Conservation (phyloP, 2,888 invertebrate species). For the Stegana nigrithorax region DNA sequence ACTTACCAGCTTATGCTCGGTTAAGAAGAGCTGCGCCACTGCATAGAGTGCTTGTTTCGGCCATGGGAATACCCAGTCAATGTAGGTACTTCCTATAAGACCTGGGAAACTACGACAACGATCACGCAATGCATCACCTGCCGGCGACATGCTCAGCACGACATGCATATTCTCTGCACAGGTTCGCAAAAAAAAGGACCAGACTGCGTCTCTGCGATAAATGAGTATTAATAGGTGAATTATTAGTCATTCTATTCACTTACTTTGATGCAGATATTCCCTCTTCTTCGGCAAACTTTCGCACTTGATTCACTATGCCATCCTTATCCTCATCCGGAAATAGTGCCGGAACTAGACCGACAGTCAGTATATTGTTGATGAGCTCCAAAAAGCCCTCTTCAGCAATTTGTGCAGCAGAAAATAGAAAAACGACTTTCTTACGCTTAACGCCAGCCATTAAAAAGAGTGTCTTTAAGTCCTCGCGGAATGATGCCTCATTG, state of each 20-base stretch:
- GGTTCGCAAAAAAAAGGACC: slow-evolving; percentile 84
- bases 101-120: slow-evolving; percentile 93
- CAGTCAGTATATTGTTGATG: slow-evolving; percentile 91
- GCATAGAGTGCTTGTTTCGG: slow-evolving; percentile 88
- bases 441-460: slow-evolving; percentile 81
- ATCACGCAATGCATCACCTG: slow-evolving; percentile 83
- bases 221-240: background rate
- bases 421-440: slow-evolving; percentile 84
- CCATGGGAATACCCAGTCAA: slow-evolving; percentile 96
- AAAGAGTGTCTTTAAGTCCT: slow-evolving; percentile 86
- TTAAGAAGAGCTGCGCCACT: slow-evolving; percentile 86
- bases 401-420: slow-evolving; percentile 82
- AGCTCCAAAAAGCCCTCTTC: slow-evolving; percentile 89
- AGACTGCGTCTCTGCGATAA: slow-evolving; percentile 77
- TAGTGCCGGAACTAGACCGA: slow-evolving; percentile 87
- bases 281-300: slow-evolving; percentile 77
- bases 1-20: slow-evolving; percentile 74
- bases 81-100: slow-evolving; percentile 89
- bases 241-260: background rate
- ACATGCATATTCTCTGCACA: slow-evolving; percentile 89
- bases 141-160: slow-evolving; percentile 91
- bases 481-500: slow-evolving; percentile 84
- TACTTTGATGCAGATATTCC: slow-evolving; percentile 81
- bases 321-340: slow-evolving; percentile 93
- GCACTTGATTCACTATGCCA: slow-evolving; percentile 77